phyloP scores from a whole-genome alignment of 2,797 vertebrate species.

The Periparus ater region DNA sequence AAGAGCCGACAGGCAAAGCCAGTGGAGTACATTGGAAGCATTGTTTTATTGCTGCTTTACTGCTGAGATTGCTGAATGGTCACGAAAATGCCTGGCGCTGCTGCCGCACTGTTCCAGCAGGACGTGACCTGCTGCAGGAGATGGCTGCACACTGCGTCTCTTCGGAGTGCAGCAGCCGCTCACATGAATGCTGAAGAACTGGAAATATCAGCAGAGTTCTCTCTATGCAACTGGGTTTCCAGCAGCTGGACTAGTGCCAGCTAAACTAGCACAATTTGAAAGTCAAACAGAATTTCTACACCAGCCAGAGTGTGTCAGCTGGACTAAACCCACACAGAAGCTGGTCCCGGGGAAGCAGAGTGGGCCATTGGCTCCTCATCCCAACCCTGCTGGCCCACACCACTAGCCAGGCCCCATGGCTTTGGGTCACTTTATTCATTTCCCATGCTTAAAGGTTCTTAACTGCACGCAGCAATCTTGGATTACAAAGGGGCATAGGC shows the following conservation, averaged over 20 bases:
- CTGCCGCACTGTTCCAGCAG: neutral
- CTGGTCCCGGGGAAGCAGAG: neutral
- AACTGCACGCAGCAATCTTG: slow-evolving; percentile 9
- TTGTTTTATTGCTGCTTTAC: slow-evolving; percentile 31
- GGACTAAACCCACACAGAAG: neutral
- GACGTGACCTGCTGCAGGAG: neutral
- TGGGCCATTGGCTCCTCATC: neutral
- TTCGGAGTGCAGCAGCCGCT: neutral
- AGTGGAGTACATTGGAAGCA: neutral
- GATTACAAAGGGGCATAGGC: slow-evolving; percentile 13
- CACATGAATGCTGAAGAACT: neutral
- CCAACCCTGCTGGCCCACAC: neutral
- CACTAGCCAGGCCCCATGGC: rapidly evolving
- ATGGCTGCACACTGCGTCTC: neutral
- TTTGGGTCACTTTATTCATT: neutral
- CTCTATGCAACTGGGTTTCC: neutral
- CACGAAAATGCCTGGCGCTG: neutral
- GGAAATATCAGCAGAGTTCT: neutral
- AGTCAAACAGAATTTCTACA: neutral
- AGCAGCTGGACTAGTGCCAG: neutral
- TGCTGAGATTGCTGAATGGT: neutral
- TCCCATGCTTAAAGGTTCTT: neutral
- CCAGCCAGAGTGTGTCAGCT: neutral
- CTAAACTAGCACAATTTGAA: neutral
- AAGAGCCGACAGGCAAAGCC: neutral